Conservation (phyloP, 1,140 invertebrate species). For the Argopecten irradians region DNA sequence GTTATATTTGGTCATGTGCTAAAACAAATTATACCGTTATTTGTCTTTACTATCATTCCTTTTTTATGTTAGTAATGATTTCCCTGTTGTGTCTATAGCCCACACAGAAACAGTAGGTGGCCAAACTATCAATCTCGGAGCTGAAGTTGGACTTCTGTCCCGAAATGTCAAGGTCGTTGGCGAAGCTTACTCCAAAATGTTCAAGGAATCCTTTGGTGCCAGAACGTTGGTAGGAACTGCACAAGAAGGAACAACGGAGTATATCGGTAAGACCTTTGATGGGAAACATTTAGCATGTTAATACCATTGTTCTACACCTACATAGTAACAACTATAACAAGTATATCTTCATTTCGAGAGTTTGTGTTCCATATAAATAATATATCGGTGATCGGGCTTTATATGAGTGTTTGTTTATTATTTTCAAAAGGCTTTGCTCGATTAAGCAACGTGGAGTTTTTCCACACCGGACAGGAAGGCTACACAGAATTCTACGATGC, state of each 20-base stretch:
- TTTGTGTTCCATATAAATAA: too few relatives aligned
- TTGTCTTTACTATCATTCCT: neutral
- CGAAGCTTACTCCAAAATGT: slow-evolving; percentile 57
- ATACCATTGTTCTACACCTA: too few relatives aligned
- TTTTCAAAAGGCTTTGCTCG: slow-evolving; percentile 66
- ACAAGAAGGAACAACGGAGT: neutral
- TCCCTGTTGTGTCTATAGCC: slow-evolving; percentile 53
- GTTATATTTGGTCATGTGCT: too few relatives aligned
- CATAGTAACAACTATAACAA: too few relatives aligned
- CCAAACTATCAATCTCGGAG: slow-evolving; percentile 45
- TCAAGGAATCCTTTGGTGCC: slow-evolving; percentile 68
- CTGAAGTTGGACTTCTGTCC: slow-evolving; percentile 70
- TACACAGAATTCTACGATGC: slow-evolving; percentile 64
- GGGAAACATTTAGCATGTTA: too few relatives aligned
- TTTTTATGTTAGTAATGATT: neutral
- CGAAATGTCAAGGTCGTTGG: slow-evolving; percentile 71
- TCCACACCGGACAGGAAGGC: slow-evolving; percentile 70
- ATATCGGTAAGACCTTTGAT: slow-evolving; percentile 31
- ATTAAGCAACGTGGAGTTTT: slow-evolving; percentile 67
- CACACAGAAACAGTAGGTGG: slow-evolving; percentile 57
- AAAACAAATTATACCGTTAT: too few relatives aligned
- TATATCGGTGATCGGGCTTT: too few relatives aligned
- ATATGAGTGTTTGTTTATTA: too few relatives aligned
- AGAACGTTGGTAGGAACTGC: slow-evolving; percentile 63
- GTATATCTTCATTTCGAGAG: too few relatives aligned